These are phyloP conservation scores for Oriolus oriolus DNA, from an alignment of 2,113 vertebrate species.

Conservation along the genomic window DNA sequence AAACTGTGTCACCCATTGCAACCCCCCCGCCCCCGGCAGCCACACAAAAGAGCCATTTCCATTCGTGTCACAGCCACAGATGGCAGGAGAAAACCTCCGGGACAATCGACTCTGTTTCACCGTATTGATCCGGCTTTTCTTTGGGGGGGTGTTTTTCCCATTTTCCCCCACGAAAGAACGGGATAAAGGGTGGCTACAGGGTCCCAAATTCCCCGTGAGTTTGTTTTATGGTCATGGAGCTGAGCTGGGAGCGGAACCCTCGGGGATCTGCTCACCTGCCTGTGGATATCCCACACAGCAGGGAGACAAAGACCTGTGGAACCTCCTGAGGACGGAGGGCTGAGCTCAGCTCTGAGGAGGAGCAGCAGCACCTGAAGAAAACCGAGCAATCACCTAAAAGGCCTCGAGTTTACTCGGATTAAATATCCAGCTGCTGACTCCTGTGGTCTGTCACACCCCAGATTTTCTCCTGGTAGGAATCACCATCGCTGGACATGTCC, in stretches of 20 bases:
- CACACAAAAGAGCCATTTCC: neutral
- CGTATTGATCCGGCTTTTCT: neutral
- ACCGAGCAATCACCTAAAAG: neutral
- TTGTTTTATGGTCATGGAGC: accelerated
- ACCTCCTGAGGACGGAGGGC: neutral
- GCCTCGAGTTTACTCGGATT: neutral
- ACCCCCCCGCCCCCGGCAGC: neutral
- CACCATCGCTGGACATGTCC: accelerated
- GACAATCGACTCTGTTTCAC: neutral
- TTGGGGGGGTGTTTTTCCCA: accelerated
- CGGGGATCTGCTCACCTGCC: neutral
- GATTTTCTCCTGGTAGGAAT: neutral
- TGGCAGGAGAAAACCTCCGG: neutral
- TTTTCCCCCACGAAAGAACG: accelerated
- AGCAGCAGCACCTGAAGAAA: neutral
- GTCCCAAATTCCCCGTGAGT: accelerated
- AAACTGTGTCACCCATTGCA: neutral
- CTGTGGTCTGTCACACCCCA: neutral
- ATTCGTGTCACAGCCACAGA: neutral
- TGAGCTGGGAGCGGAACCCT: neutral
- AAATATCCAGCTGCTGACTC: neutral
- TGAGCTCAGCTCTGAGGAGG: neutral
- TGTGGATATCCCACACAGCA: neutral
- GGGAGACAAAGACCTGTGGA: neutral
- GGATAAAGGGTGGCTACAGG: accelerated